These are phyloP conservation scores for Pseudomyrmex sp. DNA, from an alignment of 1,140 invertebrate species.

Conservation along the genomic window DNA sequence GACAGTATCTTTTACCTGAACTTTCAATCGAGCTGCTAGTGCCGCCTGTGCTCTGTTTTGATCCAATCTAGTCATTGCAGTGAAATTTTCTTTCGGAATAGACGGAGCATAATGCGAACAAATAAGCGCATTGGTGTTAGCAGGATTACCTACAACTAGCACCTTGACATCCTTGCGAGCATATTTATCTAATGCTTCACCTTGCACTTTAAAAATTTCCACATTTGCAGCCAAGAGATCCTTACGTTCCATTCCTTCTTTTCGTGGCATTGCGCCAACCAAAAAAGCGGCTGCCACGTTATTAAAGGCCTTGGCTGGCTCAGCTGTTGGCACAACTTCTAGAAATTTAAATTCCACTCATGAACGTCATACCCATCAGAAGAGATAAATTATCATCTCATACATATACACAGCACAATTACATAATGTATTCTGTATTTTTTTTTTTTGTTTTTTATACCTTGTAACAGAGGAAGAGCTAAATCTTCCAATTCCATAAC, in stretches of 20 bases:
- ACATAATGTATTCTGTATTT: neutral
- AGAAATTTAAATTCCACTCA: slow-evolving; percentile 55
- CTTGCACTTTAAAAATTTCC: slow-evolving; percentile 99
- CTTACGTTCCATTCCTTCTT: slow-evolving; percentile 99
- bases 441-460: slow-evolving; percentile 78
- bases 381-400: neutral
- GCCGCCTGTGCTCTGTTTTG: slow-evolving; percentile 98
- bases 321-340: slow-evolving; percentile 94
- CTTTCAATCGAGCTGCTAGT: slow-evolving; percentile 88
- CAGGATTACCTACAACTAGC: slow-evolving; percentile 99
- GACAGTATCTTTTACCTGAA: slow-evolving; percentile 77
- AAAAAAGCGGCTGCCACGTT: slow-evolving; percentile 99
- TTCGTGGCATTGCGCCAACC: slow-evolving; percentile 99
- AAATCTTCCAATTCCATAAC: slow-evolving; percentile 99
- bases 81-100: slow-evolving; percentile 98
- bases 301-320: slow-evolving; percentile 96
- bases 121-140: slow-evolving; percentile 99
- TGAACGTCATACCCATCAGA: neutral
- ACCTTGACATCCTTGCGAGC: slow-evolving; percentile 98
- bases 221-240: slow-evolving; percentile 98
- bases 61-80: slow-evolving; percentile 99
- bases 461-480: slow-evolving; percentile 94
- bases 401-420: neutral
- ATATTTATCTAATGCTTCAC: slow-evolving; percentile 95
- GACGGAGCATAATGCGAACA: slow-evolving; percentile 98